Conservation (phyloP, 2,113 vertebrate species). For the Thalassoma bifasciatum region DNA sequence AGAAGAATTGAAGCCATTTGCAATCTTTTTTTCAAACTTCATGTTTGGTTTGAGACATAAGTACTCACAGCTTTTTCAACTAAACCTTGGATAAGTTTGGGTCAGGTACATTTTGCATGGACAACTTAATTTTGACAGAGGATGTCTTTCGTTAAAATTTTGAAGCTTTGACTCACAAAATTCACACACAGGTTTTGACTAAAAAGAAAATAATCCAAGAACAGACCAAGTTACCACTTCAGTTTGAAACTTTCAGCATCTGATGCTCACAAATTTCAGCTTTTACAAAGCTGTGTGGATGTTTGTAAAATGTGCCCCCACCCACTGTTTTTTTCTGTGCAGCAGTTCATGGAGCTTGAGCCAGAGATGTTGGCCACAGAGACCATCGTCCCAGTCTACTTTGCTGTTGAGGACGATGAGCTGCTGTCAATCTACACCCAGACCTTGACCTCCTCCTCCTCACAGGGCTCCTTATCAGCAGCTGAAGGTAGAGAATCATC, state of each 20-base stretch:
- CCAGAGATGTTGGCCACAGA: conserved; percentile 97
- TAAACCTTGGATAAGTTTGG: not conserved
- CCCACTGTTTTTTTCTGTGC: not conserved
- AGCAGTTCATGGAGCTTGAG: conserved; percentile 99
- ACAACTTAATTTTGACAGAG: not conserved
- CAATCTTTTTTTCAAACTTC: too few species aligned
- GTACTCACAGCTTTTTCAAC: too few species aligned
- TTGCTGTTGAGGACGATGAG: conserved; percentile 95
- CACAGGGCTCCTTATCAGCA: conserved; percentile 91
- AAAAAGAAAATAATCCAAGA: too few species aligned
- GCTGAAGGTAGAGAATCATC: conserved; percentile 87
- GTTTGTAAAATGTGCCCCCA: not conserved
- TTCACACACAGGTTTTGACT: too few species aligned
- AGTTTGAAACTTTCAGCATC: not conserved
- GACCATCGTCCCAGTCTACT: conserved; percentile 96
- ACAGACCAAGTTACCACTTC: not conserved
- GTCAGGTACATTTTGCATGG: not conserved
- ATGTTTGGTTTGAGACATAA: not conserved
- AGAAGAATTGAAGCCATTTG: too few species aligned
- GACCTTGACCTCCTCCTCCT: conserved; percentile 91
- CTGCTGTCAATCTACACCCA: conserved; percentile 96
- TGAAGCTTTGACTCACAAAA: not conserved
- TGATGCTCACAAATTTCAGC: not conserved
- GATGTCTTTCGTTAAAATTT: not conserved
- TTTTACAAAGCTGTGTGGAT: not conserved